phyloP scores from a whole-genome alignment of 1,140 invertebrate genomes.

The Microvelia longipes region DNA sequence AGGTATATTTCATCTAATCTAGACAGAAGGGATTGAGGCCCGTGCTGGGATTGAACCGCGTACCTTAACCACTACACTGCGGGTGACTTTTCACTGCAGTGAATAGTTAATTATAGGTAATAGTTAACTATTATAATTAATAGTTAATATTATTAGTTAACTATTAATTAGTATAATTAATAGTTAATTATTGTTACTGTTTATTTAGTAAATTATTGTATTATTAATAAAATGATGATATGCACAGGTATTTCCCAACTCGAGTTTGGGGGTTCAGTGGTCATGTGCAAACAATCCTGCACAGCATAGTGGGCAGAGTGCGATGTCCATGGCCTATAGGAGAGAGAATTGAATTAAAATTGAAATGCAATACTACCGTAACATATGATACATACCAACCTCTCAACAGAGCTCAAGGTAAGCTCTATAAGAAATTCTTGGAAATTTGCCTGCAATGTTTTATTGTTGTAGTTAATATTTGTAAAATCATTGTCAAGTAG shows the following conservation, averaged over 20 bases:
- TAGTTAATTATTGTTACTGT: not conserved
- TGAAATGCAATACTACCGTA: conserved; percentile 69
- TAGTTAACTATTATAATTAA: not conserved
- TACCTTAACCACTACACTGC: no score
- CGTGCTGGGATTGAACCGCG: no score
- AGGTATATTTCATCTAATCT: no score
- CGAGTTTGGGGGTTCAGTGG: conserved; percentile 85
- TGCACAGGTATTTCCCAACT: conserved; percentile 77
- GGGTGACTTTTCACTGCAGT: no score
- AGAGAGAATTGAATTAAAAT: conserved; percentile 50
- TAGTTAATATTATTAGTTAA: not conserved
- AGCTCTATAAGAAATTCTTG: no score
- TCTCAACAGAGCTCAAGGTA: conserved; percentile 34
- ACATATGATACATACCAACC: conserved; percentile 87
- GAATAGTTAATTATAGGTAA: no score
- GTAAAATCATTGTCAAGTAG: no score
- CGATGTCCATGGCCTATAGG: conserved; percentile 73
- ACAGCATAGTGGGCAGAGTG: conserved; percentile 74
- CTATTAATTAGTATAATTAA: not conserved
- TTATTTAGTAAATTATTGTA: conserved; percentile 1
- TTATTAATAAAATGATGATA: no score
- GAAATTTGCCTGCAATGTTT: no score
- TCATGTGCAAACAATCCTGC: conserved; percentile 79
- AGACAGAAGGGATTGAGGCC: no score
- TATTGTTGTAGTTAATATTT: no score